Conservation (phyloP, 2,113 vertebrate species). For the Narcine bancroftii region DNA sequence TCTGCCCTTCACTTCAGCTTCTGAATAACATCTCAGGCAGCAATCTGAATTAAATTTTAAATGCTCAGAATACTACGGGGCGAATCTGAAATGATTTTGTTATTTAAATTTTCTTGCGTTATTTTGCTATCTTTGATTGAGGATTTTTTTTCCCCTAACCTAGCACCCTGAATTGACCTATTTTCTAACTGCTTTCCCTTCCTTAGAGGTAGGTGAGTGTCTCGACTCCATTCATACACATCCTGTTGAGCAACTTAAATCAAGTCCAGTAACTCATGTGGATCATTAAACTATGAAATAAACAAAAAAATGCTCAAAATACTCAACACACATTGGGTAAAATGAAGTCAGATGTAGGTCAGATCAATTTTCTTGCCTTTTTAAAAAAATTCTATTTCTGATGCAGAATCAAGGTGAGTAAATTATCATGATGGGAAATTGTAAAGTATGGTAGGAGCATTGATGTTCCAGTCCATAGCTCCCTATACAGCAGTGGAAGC, state of each 20-base stretch:
- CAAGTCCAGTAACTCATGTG: not conserved
- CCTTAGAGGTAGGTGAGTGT: not conserved
- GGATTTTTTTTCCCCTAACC: not conserved
- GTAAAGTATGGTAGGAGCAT: too few species aligned
- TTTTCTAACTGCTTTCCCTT: not conserved
- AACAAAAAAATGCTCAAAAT: not conserved
- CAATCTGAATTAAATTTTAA: not conserved
- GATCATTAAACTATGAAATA: not conserved
- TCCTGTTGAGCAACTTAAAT: not conserved
- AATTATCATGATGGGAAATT: not conserved
- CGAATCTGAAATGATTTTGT: too few species aligned
- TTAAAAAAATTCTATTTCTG: not conserved
- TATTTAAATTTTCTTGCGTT: not conserved
- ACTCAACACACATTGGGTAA: too few species aligned
- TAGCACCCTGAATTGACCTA: not conserved
- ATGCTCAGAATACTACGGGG: not conserved
- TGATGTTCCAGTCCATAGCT: too few species aligned
- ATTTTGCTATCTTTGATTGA: not conserved
- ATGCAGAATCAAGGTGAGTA: not conserved
- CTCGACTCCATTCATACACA: not conserved
- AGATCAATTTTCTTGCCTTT: not conserved
- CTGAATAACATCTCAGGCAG: not conserved
- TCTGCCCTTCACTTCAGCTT: not conserved
- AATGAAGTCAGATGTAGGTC: not conserved
- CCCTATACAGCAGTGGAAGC: too few species aligned